Percentiles rank a stretch among this genome's conserved stretches.
Evolutionary conservation across 2,113 vertebrate genomes (phyloP).

Genomic region (Pedionomus torquatus): DNA sequence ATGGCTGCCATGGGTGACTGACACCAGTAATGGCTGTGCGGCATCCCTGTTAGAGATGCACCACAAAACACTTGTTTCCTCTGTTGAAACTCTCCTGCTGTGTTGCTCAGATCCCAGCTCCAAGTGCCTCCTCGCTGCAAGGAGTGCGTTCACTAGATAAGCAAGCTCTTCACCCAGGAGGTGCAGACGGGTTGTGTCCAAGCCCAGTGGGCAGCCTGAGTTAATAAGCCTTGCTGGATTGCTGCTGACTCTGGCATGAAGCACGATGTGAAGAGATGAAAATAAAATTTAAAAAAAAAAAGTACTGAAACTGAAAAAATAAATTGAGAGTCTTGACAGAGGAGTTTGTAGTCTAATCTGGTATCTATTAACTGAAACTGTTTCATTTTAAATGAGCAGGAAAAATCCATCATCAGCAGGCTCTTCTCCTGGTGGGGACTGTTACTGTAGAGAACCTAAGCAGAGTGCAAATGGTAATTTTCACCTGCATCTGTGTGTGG

Average conservation of each 20-base stretch:
- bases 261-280: not conserved
- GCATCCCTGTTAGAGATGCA: not conserved
- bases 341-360: not conserved
- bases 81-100: not conserved
- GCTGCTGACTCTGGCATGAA: not conserved
- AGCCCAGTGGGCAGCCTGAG: not conserved
- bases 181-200: fast-evolving
- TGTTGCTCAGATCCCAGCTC: not conserved
- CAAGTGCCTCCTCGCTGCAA: not conserved
- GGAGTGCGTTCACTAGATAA: not conserved
- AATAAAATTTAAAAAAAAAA: too few species aligned
- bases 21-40: not conserved
- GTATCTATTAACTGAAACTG: not conserved
- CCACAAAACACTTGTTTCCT: not conserved
- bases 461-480: not conserved
- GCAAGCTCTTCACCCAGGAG: not conserved
- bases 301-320: not conserved
- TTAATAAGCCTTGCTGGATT: not conserved
- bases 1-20: not conserved
- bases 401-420: not conserved
- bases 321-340: not conserved
- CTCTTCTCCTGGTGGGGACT: not conserved
- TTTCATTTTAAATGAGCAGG: not conserved
- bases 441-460: not conserved
- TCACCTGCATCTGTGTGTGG: not conserved